Base-by-base conservation (phyloP, 2,113 vertebrate species). In the Rhabdornis inornatus region DNA sequence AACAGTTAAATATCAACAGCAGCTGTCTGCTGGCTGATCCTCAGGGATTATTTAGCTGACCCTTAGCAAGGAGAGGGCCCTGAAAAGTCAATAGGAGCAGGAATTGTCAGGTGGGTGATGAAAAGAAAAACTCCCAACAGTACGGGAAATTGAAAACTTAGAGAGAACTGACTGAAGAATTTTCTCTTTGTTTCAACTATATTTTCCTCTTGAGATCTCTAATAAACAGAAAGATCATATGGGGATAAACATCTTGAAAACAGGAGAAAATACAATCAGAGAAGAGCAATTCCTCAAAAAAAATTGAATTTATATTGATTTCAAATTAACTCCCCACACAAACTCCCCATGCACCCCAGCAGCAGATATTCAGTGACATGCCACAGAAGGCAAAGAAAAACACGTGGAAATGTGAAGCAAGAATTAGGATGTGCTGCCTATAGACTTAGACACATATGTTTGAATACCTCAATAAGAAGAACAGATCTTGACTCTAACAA, bases 261-360 rank as follows among this genome's bases (percentile, higher is more conserved):
- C 2, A 39, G 16, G 23, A 61, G 17, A 80, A 61, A 65, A 72
- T 20, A 53, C 13, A 39, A 39, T 68, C 18, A 44, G 42, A 56
- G 40, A 49, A 53, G n/a, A 56, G 11, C 4, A 44, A 68, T 77
- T 85, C 19, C 37, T 37, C 53, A 71, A 71, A 74, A 74, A 74
- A 70, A 22, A 65, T 39, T 35, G 50, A 78, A 70, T 40, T 13
- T 13, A 47, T 60, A 60, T 21, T 57, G 50, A 83, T 25, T 86
- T 42, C 55, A 50, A 50, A 57, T n/a, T 18, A 10, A 71, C 35
- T 63, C 33, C 24, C 18, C 25, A 33, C 8, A 24, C 15, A 61
- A 59, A 52, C 27, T 45, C 45, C 30, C 3, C 27, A 12, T 1
- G 0, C 9, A 6, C 2, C 15, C 50, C 6, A 40, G 28, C 2